Conservation (phyloP, 1,140 invertebrate genomes). For the Eulimnadia texana region DNA sequence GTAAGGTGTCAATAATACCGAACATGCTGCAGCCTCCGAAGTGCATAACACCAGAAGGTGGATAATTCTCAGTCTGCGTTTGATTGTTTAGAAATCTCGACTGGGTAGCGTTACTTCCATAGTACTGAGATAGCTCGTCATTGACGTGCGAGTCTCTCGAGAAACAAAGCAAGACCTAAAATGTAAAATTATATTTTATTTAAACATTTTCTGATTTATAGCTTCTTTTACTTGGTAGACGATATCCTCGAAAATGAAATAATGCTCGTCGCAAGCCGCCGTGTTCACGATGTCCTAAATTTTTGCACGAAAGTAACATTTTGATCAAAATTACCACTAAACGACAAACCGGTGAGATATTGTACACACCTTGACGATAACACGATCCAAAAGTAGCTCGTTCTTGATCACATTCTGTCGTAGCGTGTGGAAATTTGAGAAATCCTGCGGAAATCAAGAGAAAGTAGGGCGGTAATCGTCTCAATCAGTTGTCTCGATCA, state of each 20-base stretch:
- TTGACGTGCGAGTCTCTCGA: constrained; percentile 73
- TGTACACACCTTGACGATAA: constrained; percentile 65
- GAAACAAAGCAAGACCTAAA: constrained; percentile 77
- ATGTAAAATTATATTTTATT: background rate
- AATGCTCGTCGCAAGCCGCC: constrained; percentile 91
- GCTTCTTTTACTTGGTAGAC: constrained; percentile 59
- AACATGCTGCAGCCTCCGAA: constrained; percentile 97
- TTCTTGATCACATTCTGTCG: constrained; percentile 71
- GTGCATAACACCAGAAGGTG: constrained; percentile 85
- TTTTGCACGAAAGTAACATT: constrained; percentile 14
- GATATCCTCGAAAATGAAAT: constrained; percentile 94
- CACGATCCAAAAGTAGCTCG: constrained; percentile 81
- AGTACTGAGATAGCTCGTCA: constrained; percentile 40
- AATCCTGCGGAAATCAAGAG: constrained; percentile 45
- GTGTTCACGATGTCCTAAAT: constrained; percentile 79
- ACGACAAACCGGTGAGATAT: background rate
- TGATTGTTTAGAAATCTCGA: background rate
- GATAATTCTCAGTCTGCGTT: constrained; percentile 28
- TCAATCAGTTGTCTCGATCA: background rate
- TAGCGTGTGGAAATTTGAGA: constrained; percentile 49
- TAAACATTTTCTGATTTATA: background rate
- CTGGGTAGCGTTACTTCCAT: background rate
- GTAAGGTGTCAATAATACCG: constrained; percentile 41
- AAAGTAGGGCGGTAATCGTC: constrained; percentile 17
- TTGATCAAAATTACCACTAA: background rate